phyloP scores from a whole-genome alignment of 2,113 vertebrate genomes.

The Pycnonotus jocosus region DNA sequence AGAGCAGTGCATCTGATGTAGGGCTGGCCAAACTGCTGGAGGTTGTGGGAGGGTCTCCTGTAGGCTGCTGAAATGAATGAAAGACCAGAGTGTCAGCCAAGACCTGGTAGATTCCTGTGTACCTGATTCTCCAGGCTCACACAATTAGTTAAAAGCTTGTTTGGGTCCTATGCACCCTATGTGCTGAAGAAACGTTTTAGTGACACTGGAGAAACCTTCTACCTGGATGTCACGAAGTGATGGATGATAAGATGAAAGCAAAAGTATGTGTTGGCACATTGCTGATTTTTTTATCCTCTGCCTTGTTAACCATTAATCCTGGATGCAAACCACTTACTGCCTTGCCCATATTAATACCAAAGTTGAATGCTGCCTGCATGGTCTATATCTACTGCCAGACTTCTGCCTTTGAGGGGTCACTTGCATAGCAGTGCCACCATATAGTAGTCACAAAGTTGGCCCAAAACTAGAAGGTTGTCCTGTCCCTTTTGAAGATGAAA shows the following conservation, averaged over 20 bases:
- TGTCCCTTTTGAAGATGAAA: not conserved
- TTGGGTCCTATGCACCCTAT: not conserved
- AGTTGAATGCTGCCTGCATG: not conserved
- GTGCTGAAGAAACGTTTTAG: not conserved
- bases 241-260: not conserved
- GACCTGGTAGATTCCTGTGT: not conserved
- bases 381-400: not conserved
- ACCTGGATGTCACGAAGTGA: not conserved
- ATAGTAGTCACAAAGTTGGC: not conserved
- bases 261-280: not conserved
- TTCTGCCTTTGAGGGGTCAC: not conserved
- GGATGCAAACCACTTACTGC: not conserved
- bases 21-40: not conserved
- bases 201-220: not conserved
- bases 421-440: not conserved
- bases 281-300: not conserved
- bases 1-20: not conserved
- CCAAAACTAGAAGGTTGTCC: not conserved
- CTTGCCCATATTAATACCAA: not conserved
- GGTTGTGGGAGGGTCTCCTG: not conserved
- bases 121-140: not conserved
- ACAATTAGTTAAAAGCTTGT: not conserved
- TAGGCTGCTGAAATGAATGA: not conserved
- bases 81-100: not conserved
- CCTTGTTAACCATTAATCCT: not conserved